Evolutionary conservation across 2,888 invertebrate genomes (phyloP), one percentile per base, ranked within the genome.

Genomic region (Agrochola circellaris): DNA sequence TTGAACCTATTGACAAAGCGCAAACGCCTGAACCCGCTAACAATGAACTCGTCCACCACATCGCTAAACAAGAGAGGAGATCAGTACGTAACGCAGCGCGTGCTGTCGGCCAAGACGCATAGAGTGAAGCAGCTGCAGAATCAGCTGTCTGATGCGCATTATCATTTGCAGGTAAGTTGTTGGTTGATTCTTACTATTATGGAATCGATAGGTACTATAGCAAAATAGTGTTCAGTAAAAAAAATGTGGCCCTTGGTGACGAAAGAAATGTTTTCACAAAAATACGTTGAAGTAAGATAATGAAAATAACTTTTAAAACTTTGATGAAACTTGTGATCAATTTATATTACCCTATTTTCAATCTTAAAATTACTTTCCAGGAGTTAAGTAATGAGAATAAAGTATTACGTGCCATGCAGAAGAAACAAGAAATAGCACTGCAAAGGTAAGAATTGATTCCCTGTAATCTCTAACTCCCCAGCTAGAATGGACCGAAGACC

Each of bases 121-220:
- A 97, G 98, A 45, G 97, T 98, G 48, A 98, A 98, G 90, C 98
- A 98, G 77, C 95, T 98, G 83, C 98, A 98, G 94, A 98, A 98
- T 93, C 98, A 98, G 92, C 91, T 98, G 75, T 97, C 98, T 9
- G 98, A 98, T 93, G 98, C 98, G 0, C 98, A 98, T 91, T 98
- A 97, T 88, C 98, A 98, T 91, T 96, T 98, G 80, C 97, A 98
- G 91, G 98, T 98, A 34, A 51, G 66, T 20, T n/a, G n/a, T 51
- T 34, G 13, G 20, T 20, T 66, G 26, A 65, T 26, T 65, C 17
- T 65, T 20, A 30, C 1, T 60, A 34, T 23, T 42, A 42, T 26
- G 2, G 7, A 23, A 30, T 45, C 8, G 20, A 45, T 45, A 65
- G 42, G 26, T 42, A 65, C 9, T n/a, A 38, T 30, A 26, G 15